Evolutionary conservation across 2,888 invertebrate species (phyloP), one percentile per base, ranked within the genome.

Genomic region (Apoda limacodes): DNA sequence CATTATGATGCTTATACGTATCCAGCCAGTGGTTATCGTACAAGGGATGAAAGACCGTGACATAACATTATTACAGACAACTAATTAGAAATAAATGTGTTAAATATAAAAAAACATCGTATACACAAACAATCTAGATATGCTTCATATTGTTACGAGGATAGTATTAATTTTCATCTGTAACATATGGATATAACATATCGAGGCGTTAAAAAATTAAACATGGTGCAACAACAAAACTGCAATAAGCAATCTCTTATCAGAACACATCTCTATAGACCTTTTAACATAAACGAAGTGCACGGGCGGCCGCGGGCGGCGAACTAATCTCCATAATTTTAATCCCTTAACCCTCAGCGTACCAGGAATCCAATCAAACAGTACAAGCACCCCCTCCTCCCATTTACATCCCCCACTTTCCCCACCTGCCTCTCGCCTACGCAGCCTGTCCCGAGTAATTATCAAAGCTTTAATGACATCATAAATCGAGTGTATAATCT

Each of bases 401-500:
- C 50, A 7, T 17, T 54, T 45, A 48, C 34, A 39, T 39, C 29
- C 32, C 29, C 32, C 11, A 21, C 56, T 58, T 52, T 43, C 48
- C 50, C 53, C 57, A 54, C 55, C 46, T 62, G 62, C 61, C 52
- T 55, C 58, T 69, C 69, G 69, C 75, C 75, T 72, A 78, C 78
- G 69, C 81, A 80, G 81, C 71, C 75, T 80, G 81, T 80, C 81
- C 80, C 81, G 78, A 80, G 81, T 82, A 82, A 82, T 82, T 82
- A 82, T 82, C 82, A 81, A 76, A 78, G 82, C 81, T 81, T 80
- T 82, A 82, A 82, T 82, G 80, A 81, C 81, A 59, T 71, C 80
- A 82, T 82, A 82, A 82, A 82, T 82, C 81, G 75, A 75, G 71
- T 78, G 78, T 80, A 81, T 82, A 82, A 82, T 82, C 82, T 82